Evolutionary conservation across 2,113 vertebrate species (phyloP).

Genomic region (Oreocharis arfaki): DNA sequence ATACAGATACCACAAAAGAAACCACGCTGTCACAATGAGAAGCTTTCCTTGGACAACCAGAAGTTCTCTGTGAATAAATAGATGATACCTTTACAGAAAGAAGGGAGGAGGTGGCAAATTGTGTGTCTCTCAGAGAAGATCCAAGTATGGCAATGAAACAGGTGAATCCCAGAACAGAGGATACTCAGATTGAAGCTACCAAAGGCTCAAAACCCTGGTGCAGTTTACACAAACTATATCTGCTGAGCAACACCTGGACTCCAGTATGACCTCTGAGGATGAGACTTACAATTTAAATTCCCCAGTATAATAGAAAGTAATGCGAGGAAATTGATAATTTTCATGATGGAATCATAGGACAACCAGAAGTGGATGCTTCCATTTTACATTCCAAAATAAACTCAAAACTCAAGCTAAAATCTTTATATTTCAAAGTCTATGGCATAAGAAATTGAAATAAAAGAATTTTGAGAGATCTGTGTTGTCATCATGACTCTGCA

Average conservation of each 20-base stretch:
- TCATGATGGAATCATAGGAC: background rate
- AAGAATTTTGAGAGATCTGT: background rate
- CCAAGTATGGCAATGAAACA: background rate
- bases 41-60: background rate
- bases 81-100: background rate
- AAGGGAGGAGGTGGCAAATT: accelerated
- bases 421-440: background rate
- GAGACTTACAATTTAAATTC: background rate
- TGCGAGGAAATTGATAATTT: background rate
- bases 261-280: background rate
- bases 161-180: background rate
- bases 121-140: background rate
- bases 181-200: background rate
- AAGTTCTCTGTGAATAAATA: background rate
- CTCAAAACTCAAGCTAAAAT: background rate
- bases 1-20: background rate
- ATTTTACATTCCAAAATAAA: background rate
- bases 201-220: background rate
- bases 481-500: background rate
- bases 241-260: background rate
- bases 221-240: background rate
- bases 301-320: background rate
- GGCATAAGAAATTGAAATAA: background rate
- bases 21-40: accelerated
- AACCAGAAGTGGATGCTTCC: background rate